These are phyloP conservation scores for Acholoe squamosa DNA, from an alignment of 2,888 invertebrate genomes.

Conservation along the genomic window DNA sequence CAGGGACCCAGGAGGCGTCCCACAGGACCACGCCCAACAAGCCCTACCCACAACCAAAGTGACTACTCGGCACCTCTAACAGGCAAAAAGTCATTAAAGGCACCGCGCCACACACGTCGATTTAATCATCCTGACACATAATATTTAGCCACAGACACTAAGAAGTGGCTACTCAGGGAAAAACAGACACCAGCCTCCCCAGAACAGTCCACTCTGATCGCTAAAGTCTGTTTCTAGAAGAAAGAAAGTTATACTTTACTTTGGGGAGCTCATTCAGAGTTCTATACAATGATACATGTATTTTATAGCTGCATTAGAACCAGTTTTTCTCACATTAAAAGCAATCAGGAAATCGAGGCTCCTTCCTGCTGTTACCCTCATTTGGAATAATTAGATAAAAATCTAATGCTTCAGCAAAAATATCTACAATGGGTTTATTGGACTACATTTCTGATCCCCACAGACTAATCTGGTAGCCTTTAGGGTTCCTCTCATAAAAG, in stretches of 20 bases:
- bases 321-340: too few relatives aligned
- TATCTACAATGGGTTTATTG: too few relatives aligned
- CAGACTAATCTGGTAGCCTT: too few relatives aligned
- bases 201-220: background rate
- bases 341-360: too few relatives aligned
- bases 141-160: conserved; percentile 6
- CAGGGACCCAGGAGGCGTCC: background rate
- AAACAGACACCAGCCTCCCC: background rate
- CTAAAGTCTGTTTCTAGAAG: background rate
- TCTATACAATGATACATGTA: too few relatives aligned
- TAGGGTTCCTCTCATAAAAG: too few relatives aligned
- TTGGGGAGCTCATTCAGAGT: too few relatives aligned
- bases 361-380: too few relatives aligned
- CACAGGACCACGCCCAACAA: background rate
- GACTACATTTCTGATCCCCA: too few relatives aligned
- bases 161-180: conserved; percentile 41
- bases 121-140: conserved; percentile 60
- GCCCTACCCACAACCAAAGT: conserved; percentile 28
- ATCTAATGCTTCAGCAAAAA: too few relatives aligned
- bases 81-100: conserved; percentile 40
- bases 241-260: background rate
- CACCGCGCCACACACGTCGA: conserved; percentile 54
- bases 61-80: conserved; percentile 22
- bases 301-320: too few relatives aligned
- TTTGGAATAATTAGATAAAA: too few relatives aligned